These are phyloP conservation scores for Megathymus violae DNA, from an alignment of 1,140 invertebrate genomes.

Conservation along the genomic window DNA sequence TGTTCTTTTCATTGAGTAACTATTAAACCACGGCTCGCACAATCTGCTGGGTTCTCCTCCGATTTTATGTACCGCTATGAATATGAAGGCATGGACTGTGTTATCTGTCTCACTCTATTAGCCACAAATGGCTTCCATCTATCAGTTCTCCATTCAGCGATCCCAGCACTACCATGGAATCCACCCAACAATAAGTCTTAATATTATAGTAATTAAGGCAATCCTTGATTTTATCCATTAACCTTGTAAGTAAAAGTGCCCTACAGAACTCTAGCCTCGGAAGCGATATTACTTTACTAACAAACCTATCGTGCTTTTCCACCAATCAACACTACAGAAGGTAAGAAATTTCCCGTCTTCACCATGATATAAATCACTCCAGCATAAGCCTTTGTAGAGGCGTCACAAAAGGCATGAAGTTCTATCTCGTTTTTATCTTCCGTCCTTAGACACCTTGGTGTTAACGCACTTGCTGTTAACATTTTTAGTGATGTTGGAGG, in stretches of 20 bases:
- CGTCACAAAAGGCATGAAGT: constrained; percentile 29
- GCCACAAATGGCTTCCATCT: constrained; percentile 38
- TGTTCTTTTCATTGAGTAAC: constrained; percentile 35
- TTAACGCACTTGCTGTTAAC: too few relatives aligned
- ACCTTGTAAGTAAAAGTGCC: constrained; percentile 20
- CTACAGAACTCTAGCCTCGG: constrained; percentile 25
- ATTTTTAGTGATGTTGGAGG: constrained; percentile 23
- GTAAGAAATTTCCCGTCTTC: neutral
- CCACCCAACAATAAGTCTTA: constrained; percentile 30
- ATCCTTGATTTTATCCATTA: constrained; percentile 30
- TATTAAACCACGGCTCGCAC: constrained; percentile 49
- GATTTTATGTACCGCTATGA: constrained; percentile 73
- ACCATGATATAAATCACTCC: constrained; percentile 31
- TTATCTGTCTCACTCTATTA: constrained; percentile 36
- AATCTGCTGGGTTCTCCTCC: constrained; percentile 75
- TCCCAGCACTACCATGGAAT: constrained; percentile 37
- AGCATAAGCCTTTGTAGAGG: too few relatives aligned
- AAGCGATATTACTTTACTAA: constrained; percentile 19
- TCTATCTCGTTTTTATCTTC: neutral
- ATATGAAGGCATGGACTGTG: constrained; percentile 22
- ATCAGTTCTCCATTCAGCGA: constrained; percentile 31
- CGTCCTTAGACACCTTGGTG: constrained; percentile 28
- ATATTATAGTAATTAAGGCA: constrained; percentile 22
- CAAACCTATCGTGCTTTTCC: constrained; percentile 19
- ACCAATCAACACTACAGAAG: constrained; percentile 9